phyloP scores from a whole-genome alignment of 2,113 vertebrate species.

The Protomyctophum bolini region DNA sequence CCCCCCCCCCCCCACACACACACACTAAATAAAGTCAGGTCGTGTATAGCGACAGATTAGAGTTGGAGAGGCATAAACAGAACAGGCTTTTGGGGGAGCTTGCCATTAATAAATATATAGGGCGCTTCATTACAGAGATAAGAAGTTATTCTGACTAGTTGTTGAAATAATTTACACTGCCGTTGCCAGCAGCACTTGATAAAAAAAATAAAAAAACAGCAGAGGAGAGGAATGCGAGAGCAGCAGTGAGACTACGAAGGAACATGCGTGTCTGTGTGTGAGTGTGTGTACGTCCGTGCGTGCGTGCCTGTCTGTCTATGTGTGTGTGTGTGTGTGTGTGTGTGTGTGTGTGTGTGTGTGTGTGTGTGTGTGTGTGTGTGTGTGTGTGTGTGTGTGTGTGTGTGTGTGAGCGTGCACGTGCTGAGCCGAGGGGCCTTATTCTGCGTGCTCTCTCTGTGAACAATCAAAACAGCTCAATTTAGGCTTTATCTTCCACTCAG shows the following conservation, averaged over 20 bases:
- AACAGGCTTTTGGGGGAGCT: conserved; percentile 49
- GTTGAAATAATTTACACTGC: conserved; percentile 78
- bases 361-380: conserved; percentile 23
- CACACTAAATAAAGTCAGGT: conserved; percentile 35
- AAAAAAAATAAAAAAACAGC: conserved; percentile 52
- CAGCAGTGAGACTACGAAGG: conserved; percentile 27
- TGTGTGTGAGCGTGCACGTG: conserved; percentile 15
- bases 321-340: conserved; percentile 23
- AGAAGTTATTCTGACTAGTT: conserved; percentile 74
- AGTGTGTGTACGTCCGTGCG: too few species aligned
- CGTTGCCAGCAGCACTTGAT: conserved; percentile 74
- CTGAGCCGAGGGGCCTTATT: conserved; percentile 63
- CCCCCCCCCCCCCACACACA: conserved; percentile 49
- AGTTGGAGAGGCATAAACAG: conserved; percentile 48
- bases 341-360: conserved; percentile 1
- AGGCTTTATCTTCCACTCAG: conserved; percentile 73
- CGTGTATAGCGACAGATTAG: conserved; percentile 60
- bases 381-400: conserved; percentile 41
- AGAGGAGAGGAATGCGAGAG: conserved; percentile 34
- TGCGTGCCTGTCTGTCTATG: conserved; percentile 23
- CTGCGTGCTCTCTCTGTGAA: conserved; percentile 68
- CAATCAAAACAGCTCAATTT: conserved; percentile 80
- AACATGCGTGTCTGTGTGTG: conserved; percentile 3
- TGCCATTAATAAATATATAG: conserved; percentile 63
- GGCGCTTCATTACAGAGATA: conserved; percentile 62